phyloP scores from a whole-genome alignment of 2,113 vertebrate species.

The Peromyscus maniculatus region DNA sequence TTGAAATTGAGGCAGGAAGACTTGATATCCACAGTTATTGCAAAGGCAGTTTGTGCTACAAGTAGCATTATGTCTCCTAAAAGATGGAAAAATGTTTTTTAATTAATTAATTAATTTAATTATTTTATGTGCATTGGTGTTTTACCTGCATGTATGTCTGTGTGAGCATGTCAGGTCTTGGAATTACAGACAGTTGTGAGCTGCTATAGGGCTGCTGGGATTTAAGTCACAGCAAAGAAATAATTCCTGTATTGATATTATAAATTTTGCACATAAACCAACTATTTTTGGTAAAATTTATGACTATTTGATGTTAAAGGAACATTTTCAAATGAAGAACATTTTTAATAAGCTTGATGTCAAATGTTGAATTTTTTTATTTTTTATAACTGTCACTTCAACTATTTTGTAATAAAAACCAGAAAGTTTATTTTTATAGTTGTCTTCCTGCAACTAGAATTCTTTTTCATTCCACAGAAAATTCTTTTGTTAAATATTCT shows the following conservation, averaged over 20 bases:
- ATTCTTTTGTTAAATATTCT: conserved; percentile 40
- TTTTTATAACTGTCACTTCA: background rate
- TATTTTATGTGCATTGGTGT: too few relatives aligned
- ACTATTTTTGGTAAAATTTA: conserved; percentile 52
- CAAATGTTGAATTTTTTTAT: background rate
- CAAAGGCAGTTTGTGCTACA: background rate
- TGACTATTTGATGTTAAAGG: conserved; percentile 19
- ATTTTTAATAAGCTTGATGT: conserved; percentile 40
- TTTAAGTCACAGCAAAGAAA: conserved; percentile 30
- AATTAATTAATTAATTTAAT: too few relatives aligned
- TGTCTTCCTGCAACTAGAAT: background rate
- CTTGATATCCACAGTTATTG: accelerated
- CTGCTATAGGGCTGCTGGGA: too few relatives aligned
- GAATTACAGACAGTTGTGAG: too few relatives aligned
- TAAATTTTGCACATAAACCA: conserved; percentile 48
- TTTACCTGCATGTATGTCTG: too few relatives aligned
- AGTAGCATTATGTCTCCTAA: accelerated
- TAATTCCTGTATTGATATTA: background rate
- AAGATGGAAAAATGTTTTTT: too few relatives aligned
- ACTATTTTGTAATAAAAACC: background rate
- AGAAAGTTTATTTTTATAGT: background rate
- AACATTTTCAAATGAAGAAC: background rate
- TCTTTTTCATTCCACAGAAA: background rate
- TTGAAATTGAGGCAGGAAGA: background rate
- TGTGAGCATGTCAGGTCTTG: too few relatives aligned